These are phyloP conservation scores for Netelia melanura DNA, from an alignment of 2,888 invertebrate genomes.

Conservation along the genomic window DNA sequence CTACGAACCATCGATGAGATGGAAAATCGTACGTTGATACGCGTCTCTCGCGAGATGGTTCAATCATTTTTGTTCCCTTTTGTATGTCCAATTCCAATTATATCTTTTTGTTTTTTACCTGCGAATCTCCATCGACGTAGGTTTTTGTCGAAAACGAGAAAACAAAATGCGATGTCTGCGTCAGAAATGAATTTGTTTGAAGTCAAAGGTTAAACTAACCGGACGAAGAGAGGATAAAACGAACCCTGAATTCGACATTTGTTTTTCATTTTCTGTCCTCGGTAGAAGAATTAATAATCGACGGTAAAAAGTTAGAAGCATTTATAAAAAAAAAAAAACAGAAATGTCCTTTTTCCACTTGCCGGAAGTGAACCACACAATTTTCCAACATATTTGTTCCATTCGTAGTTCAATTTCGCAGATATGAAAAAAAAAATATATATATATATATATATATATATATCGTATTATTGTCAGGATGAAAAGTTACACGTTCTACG, in stretches of 20 bases:
- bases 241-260: background rate
- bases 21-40: background rate
- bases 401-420: background rate
- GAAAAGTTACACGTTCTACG: no score
- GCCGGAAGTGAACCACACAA: background rate
- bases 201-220: conserved; percentile 51
- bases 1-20: background rate
- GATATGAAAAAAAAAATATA: no score
- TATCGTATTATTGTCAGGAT: no score
- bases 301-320: no score
- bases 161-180: conserved; percentile 1
- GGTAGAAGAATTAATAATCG: no score
- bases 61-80: conserved; percentile 12
- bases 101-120: conserved; percentile 13
- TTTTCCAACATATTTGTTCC: background rate
- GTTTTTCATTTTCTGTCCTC: conserved; percentile 14
- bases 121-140: conserved; percentile 35
- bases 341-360: background rate
- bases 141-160: conserved; percentile 8
- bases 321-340: no score
- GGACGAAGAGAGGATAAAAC: conserved; percentile 6
- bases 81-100: conserved; percentile 38
- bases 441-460: no score
- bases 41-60: background rate
- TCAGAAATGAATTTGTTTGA: conserved; percentile 53